These are phyloP conservation scores for Hyphantria cunea DNA, from an alignment of 1,140 invertebrate species.

Conservation along the genomic window DNA sequence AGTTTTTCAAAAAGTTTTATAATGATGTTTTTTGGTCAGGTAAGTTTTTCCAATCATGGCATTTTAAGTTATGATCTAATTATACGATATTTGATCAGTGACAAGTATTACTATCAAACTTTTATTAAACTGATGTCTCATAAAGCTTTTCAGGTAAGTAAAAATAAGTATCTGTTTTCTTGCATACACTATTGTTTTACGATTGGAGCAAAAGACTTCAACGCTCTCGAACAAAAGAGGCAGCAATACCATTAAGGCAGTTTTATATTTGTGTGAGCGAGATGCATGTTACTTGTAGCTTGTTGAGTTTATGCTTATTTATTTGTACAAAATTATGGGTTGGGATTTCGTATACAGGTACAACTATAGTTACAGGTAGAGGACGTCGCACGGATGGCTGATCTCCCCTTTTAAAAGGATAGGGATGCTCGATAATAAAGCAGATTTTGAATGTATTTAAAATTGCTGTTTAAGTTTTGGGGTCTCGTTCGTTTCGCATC, in stretches of 20 bases:
- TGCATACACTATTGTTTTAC: conserved; percentile 33
- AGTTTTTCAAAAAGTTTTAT: too few species aligned
- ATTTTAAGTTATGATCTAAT: too few species aligned
- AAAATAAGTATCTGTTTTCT: conserved; percentile 19
- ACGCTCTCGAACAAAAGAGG: conserved; percentile 62
- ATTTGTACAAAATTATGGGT: conserved; percentile 60
- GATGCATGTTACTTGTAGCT: conserved; percentile 51
- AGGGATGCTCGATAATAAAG: conserved; percentile 64
- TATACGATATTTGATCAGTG: too few species aligned
- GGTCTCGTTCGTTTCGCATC: conserved; percentile 58
- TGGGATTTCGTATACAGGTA: conserved; percentile 73
- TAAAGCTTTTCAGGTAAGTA: not conserved
- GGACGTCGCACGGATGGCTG: conserved; percentile 67
- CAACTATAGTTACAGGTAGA: conserved; percentile 63
- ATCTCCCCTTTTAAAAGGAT: conserved; percentile 61
- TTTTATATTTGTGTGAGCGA: conserved; percentile 47
- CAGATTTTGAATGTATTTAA: conserved; percentile 53
- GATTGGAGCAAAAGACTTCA: conserved; percentile 71
- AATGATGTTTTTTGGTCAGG: too few species aligned
- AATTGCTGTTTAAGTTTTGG: conserved; percentile 51
- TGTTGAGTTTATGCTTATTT: conserved; percentile 56
- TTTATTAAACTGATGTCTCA: too few species aligned
- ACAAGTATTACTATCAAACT: too few species aligned
- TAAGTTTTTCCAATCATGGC: too few species aligned
- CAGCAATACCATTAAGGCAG: conserved; percentile 25